Conservation (phyloP, 2,113 vertebrate species). For the Chloropsis cyanopogon region DNA sequence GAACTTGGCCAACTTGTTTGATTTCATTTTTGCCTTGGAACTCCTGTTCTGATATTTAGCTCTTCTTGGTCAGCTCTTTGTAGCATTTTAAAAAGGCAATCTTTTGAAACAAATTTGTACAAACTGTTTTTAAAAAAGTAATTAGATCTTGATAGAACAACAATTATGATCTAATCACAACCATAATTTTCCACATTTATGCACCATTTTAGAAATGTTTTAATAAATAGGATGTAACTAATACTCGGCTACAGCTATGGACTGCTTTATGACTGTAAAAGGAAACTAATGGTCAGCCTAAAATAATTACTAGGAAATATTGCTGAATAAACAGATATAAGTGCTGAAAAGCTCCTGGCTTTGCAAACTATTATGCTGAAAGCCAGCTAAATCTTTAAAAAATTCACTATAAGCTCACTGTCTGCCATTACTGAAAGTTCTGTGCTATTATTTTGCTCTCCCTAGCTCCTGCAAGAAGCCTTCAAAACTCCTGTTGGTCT, state of each 20-base stretch:
- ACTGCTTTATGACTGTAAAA: conserved; percentile 41
- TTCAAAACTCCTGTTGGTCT: neutral
- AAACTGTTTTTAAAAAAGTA: conserved; percentile 11
- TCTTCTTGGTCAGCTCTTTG: conserved; percentile 15
- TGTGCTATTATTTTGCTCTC: neutral
- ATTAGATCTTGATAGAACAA: conserved; percentile 16
- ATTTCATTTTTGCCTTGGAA: conserved; percentile 46
- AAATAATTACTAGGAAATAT: conserved; percentile 55
- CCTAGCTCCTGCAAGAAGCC: neutral
- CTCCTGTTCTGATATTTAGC: conserved; percentile 13
- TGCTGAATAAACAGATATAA: conserved; percentile 45
- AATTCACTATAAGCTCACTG: neutral
- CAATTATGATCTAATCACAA: conserved; percentile 2
- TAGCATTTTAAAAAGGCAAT: neutral
- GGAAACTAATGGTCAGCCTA: conserved; percentile 31
- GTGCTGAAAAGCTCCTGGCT: conserved; percentile 28
- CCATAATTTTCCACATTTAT: neutral
- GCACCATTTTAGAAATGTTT: neutral
- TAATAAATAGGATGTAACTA: neutral
- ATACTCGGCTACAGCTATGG: neutral
- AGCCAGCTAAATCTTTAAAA: conserved; percentile 5
- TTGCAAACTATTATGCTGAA: conserved; percentile 37
- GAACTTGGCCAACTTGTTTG: conserved; percentile 22
- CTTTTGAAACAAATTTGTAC: neutral
- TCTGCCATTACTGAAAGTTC: neutral